A percentile compares a stretch with the other conserved stretches of the same genome.
These are phyloP conservation scores for Clunio marinus DNA, from an alignment of 2,888 invertebrate species.

Conservation along the genomic window DNA sequence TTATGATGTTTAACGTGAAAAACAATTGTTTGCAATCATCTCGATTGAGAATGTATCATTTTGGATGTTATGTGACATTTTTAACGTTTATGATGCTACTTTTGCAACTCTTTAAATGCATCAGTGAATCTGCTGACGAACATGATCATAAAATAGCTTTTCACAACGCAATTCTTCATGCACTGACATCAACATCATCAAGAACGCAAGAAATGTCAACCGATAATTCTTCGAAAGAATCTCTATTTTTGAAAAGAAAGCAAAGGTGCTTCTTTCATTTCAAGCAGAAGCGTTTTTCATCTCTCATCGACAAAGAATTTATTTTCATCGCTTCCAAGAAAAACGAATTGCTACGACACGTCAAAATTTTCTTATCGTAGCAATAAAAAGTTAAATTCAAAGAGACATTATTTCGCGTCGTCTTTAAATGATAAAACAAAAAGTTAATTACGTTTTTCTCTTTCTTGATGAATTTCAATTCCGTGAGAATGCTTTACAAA, in stretches of 20 bases:
- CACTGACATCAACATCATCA: background rate
- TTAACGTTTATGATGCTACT: no score
- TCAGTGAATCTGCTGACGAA: background rate
- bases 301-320: slow-evolving; percentile 8
- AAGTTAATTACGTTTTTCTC: background rate
- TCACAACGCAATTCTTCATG: no score
- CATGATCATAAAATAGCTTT: no score
- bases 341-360: background rate
- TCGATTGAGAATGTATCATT: no score
- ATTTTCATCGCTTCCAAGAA: slow-evolving; percentile 32
- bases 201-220: background rate
- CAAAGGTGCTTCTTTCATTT: background rate
- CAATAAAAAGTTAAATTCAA: background rate
- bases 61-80: no score
- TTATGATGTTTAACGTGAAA: slow-evolving; percentile 6
- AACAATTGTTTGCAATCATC: background rate
- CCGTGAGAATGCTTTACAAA: background rate
- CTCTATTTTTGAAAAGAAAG: background rate
- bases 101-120: no score
- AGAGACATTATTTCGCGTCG: background rate
- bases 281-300: background rate
- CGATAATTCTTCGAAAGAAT: background rate
- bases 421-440: no score
- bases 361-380: background rate
- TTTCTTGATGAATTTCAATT: slow-evolving; percentile 6